phyloP scores from a whole-genome alignment of 1,140 invertebrate genomes.

The Euura lappo region DNA sequence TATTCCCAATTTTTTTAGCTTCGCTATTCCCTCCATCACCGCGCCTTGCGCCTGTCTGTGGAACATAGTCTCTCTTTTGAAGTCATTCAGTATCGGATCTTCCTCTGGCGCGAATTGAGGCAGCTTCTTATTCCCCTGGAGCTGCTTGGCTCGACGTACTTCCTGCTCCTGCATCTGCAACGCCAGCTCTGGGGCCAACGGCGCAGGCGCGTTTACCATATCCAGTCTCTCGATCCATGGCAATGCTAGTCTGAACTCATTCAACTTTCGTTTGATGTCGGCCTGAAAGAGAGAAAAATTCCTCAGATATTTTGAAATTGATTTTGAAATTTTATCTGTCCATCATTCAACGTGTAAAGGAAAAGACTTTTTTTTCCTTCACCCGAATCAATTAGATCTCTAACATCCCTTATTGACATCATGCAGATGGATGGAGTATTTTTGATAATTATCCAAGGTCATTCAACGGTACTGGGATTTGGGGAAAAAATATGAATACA shows the following conservation, averaged over 20 bases:
- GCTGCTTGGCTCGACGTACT: slow-evolving; percentile 68
- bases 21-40: slow-evolving; percentile 78
- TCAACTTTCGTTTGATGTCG: slow-evolving; percentile 73
- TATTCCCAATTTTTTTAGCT: slow-evolving; percentile 77
- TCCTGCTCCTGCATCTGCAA: slow-evolving; percentile 78
- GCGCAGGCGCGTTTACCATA: slow-evolving; percentile 74
- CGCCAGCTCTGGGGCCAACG: slow-evolving; percentile 81
- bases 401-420: not conserved
- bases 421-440: not conserved
- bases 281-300: slow-evolving; percentile 53
- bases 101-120: slow-evolving; percentile 68
- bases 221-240: slow-evolving; percentile 89
- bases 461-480: too few species aligned
- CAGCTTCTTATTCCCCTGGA: slow-evolving; percentile 73
- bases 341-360: too few species aligned
- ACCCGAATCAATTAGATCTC: not conserved
- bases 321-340: slow-evolving; percentile 9
- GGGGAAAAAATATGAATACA: too few species aligned
- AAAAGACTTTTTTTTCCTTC: not conserved
- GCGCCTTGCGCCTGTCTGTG: slow-evolving; percentile 91
- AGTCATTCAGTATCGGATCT: slow-evolving; percentile 90
- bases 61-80: slow-evolving; percentile 89
- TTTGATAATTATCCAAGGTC: too few species aligned
- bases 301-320: slow-evolving; percentile 32
- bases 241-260: slow-evolving; percentile 74